Conservation (phyloP, 2,113 vertebrate species). For the Rhadina sibilatrix region DNA sequence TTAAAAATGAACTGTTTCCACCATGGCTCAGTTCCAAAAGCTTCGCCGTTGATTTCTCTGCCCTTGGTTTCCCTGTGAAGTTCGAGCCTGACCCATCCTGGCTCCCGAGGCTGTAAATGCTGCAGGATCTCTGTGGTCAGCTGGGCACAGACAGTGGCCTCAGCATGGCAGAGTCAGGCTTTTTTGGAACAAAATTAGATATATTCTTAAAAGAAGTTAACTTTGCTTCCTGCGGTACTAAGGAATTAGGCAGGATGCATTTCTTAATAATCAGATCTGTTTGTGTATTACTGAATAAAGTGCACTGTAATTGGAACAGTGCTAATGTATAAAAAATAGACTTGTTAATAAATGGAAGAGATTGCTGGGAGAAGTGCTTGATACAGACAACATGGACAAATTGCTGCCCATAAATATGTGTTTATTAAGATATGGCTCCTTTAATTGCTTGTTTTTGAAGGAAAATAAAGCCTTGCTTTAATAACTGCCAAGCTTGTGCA, state of each 20-base stretch:
- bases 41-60: not conserved
- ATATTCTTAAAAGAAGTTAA: not conserved
- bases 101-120: not conserved
- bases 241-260: not conserved
- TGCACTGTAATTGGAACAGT: not conserved
- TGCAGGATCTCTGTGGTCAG: fast-evolving
- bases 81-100: not conserved
- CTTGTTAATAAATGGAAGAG: not conserved
- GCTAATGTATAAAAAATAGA: not conserved
- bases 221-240: not conserved
- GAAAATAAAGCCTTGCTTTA: not conserved
- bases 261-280: not conserved
- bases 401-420: not conserved
- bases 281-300: not conserved
- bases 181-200: not conserved
- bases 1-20: not conserved
- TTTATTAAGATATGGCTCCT: not conserved
- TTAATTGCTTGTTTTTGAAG: not conserved
- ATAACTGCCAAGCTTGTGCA: not conserved
- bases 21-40: not conserved
- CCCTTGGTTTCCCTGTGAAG: not conserved
- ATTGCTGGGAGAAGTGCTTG: not conserved
- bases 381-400: not conserved
- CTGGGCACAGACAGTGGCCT: not conserved
- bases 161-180: not conserved